Evolutionary conservation across 1,140 invertebrate genomes (phyloP).

Genomic region (Achatina immaculata): DNA sequence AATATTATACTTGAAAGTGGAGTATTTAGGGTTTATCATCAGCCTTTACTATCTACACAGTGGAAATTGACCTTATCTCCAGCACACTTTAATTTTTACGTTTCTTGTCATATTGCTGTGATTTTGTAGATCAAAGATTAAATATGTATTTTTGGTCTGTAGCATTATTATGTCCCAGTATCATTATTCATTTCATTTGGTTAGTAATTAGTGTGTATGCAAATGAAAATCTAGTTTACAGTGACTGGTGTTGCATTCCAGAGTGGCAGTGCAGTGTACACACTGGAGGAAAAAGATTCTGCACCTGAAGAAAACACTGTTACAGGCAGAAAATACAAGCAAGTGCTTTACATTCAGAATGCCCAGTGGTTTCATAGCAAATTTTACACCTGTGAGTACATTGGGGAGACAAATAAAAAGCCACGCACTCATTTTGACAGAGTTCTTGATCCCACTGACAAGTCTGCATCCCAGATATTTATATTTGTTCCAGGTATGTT

Average conservation of each 20-base stretch:
- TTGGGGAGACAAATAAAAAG: not conserved
- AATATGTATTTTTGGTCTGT: too few relatives aligned
- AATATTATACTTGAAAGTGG: too few relatives aligned
- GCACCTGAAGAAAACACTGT: not conserved
- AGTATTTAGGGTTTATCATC: too few relatives aligned
- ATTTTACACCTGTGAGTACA: not conserved
- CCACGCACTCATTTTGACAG: not conserved
- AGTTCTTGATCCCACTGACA: not conserved
- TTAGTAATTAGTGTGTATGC: too few relatives aligned
- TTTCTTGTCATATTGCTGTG: too few relatives aligned
- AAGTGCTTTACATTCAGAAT: not conserved
- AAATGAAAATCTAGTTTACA: too few relatives aligned
- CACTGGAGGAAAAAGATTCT: not conserved
- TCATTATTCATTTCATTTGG: too few relatives aligned
- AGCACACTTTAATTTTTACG: too few relatives aligned
- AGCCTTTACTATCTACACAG: too few relatives aligned
- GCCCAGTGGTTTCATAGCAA: conserved; percentile 10
- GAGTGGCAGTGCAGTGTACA: not conserved
- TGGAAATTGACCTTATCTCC: too few relatives aligned
- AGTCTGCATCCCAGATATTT: not conserved
- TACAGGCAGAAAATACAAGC: not conserved
- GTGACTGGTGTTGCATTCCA: not conserved
- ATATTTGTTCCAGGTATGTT: not conserved
- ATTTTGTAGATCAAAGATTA: too few relatives aligned
- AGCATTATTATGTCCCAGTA: too few relatives aligned